A percentile compares a stretch with the other conserved stretches of the same genome.
phyloP scores from a whole-genome alignment of 2,888 invertebrate genomes.

The Watsonalla cultraria region DNA sequence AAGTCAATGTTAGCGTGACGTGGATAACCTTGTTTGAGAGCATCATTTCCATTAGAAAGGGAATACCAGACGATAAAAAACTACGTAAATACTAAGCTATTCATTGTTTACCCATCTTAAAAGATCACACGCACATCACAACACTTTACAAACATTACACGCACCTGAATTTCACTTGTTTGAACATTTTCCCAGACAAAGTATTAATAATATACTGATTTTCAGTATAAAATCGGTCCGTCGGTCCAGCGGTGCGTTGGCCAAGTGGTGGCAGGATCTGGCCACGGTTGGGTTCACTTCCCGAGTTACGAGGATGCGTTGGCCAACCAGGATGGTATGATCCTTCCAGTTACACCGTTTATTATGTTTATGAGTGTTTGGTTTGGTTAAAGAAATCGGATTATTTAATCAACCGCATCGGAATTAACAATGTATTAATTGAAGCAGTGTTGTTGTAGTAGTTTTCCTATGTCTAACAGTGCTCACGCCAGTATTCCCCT shows the following conservation, averaged over 20 bases:
- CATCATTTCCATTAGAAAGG: too few relatives aligned
- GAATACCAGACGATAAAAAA: too few relatives aligned
- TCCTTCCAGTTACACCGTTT: not conserved
- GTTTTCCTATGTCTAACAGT: not conserved
- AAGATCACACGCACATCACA: too few relatives aligned
- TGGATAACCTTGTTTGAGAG: too few relatives aligned
- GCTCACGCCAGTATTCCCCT: too few relatives aligned
- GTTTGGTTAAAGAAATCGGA: not conserved
- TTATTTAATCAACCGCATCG: not conserved
- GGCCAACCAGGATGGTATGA: not conserved
- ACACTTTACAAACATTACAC: not conserved
- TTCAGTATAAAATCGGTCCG: not conserved
- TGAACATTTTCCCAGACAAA: not conserved
- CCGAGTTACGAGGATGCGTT: not conserved
- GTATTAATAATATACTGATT: not conserved
- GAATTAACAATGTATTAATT: not conserved
- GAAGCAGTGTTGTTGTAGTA: too few relatives aligned
- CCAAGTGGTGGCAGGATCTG: not conserved
- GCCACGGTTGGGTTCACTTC: not conserved
- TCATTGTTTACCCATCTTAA: slow-evolving; percentile 6
- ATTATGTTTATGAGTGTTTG: not conserved
- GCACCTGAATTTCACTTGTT: not conserved
- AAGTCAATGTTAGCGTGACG: too few relatives aligned
- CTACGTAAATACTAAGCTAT: too few relatives aligned
- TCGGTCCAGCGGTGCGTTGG: not conserved